Evolutionary conservation across 64 coral and sea anemone genomes (phyloP), one percentile per base, ranked within the genome.

Genomic region (Cladopsammia gracilis): DNA sequence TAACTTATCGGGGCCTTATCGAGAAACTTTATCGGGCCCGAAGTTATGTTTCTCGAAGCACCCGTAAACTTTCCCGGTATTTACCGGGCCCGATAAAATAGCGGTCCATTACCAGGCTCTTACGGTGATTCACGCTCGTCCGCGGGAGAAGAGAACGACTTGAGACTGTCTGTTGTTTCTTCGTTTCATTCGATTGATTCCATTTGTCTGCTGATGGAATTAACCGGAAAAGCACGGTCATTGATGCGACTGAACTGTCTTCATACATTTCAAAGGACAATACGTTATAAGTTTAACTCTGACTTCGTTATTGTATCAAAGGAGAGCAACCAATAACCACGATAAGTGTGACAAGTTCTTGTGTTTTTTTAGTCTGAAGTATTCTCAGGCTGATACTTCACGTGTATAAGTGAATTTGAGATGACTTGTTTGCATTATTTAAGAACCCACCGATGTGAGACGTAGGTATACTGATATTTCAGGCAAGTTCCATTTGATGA

Each of bases 401-500:
- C n/a, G n/a, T 73, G 70, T 6, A 73, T 73, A 46, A 5, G 25
- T 25, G 70, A 73, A 73, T 73, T 47, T 1, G 26, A 73, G 25
- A 26, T 70, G 20, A 73, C 70, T 13, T 73, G 43, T 73, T 73
- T 46, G 44, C 7, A 15, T 73, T 73, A 45, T 73, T 73, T 73
- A 7, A 45, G 70, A 73, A 73, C 26, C 2, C 34, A 73, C 26
- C 25, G 14, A 25, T 2, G 26, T 73, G 34, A 73, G 34, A 73
- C 5, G 70, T 73, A 73, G 11, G 70, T 73, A 18, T 73, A 73
- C 44, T 25, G 70, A 73, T 25, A 46, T 73, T 79, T 79, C 24
- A 79, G 53, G 76, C 58, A 58, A 79, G 53, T 79, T 25, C 76
- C 26, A 42, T 79, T 79, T 59, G 7, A 79, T 79, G 54, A 19